A percentile compares a stretch with the other conserved stretches of the same genome.
phyloP scores from a whole-genome alignment of 2,888 invertebrate genomes.

The Hirtodrosophila alboralis region DNA sequence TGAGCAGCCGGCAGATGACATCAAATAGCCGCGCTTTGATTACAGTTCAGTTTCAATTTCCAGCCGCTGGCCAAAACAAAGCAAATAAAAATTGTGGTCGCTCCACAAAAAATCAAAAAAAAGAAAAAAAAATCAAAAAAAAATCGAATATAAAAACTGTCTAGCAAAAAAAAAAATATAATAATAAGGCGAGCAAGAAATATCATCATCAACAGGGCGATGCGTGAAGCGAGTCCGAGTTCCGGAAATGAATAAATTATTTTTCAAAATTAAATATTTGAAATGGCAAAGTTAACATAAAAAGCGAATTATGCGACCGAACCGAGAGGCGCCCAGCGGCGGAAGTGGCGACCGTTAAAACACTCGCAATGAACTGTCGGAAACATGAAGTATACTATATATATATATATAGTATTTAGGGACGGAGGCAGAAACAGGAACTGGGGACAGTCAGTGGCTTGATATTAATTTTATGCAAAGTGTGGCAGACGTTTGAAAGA shows the following conservation, averaged over 20 bases:
- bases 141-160: constrained; percentile 6
- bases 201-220: constrained; percentile 50
- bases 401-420: too few relatives aligned
- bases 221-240: constrained; percentile 32
- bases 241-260: constrained; percentile 81
- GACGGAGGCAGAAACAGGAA: neutral
- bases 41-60: constrained; percentile 77
- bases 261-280: constrained; percentile 67
- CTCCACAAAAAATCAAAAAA: constrained; percentile 10
- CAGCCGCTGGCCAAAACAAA: constrained; percentile 56
- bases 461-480: constrained; percentile 81
- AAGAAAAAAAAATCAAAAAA: constrained; percentile 14
- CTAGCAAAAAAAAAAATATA: constrained; percentile 31
- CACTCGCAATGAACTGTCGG: constrained; percentile 78
- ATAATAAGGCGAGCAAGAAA: constrained; percentile 9
- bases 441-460: constrained; percentile 23
- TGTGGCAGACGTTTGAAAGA: constrained; percentile 51
- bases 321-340: constrained; percentile 49
- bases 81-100: constrained; percentile 61
- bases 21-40: constrained; percentile 75
- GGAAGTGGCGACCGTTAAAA: constrained; percentile 76
- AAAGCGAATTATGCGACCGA: constrained; percentile 76
- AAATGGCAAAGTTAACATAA: constrained; percentile 70
- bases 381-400: constrained; percentile 52
- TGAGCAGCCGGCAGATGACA: constrained; percentile 53